A percentile compares a stretch with the other conserved stretches of the same genome.
Evolutionary conservation across 2,797 vertebrate species (phyloP).

Genomic region (Thunnus albacares): DNA sequence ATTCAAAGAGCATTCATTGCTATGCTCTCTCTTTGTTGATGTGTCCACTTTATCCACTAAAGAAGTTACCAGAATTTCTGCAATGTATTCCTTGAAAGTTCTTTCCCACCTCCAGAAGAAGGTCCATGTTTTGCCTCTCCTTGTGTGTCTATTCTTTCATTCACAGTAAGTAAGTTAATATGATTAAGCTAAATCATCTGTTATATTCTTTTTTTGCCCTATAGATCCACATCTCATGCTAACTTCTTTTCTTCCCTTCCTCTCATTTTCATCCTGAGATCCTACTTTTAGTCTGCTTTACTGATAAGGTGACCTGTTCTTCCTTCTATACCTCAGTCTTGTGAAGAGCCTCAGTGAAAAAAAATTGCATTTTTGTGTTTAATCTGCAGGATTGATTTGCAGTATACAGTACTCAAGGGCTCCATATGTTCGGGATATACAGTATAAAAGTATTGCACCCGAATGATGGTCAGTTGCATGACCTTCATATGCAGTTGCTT

Average conservation of each 20-base stretch:
- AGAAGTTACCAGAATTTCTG: background rate
- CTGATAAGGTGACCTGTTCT: conserved; percentile 42
- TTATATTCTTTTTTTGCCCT: too few relatives aligned
- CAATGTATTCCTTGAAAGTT: background rate
- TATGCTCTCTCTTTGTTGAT: background rate
- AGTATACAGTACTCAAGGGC: background rate
- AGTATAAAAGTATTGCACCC: background rate
- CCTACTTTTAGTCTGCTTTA: conserved; percentile 41
- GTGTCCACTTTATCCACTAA: background rate
- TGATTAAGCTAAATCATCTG: background rate
- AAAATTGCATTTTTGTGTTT: conserved; percentile 3
- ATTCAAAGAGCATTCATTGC: background rate
- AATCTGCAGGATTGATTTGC: conserved; percentile 3
- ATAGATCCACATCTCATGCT: too few relatives aligned
- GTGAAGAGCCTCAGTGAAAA: conserved; percentile 15
- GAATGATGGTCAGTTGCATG: background rate
- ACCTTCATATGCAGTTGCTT: background rate
- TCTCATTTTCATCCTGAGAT: conserved; percentile 18
- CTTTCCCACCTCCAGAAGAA: background rate
- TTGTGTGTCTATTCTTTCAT: background rate
- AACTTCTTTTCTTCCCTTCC: too few relatives aligned
- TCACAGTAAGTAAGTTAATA: background rate
- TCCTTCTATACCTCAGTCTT: conserved; percentile 29
- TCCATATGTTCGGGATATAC: conserved; percentile 4
- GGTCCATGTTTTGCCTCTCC: background rate